A percentile compares a stretch with the other conserved stretches of the same genome.
phyloP scores from a whole-genome alignment of 2,113 vertebrate genomes.

The Tylochromis polylepis region DNA sequence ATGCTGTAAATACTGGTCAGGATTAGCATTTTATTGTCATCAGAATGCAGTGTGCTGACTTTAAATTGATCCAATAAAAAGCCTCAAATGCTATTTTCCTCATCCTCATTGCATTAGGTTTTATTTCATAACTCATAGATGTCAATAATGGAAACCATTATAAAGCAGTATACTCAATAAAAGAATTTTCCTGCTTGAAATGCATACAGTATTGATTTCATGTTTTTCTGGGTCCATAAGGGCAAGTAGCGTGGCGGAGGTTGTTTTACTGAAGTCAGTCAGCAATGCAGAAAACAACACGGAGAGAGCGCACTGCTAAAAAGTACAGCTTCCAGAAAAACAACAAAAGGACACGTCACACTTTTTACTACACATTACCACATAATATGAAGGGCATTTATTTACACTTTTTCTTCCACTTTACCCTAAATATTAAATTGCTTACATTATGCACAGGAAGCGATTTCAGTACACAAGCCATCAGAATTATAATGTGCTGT shows the following conservation, averaged over 20 bases:
- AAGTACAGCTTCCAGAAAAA: not conserved
- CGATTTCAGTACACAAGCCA: not conserved
- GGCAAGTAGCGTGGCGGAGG: slow-evolving; percentile 63
- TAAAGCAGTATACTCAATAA: slow-evolving; percentile 72
- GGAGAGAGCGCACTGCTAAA: not conserved
- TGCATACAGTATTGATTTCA: slow-evolving; percentile 74
- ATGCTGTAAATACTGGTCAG: not conserved
- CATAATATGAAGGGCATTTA: not conserved
- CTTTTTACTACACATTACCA: not conserved
- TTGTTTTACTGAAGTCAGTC: slow-evolving; percentile 61
- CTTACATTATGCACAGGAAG: not conserved
- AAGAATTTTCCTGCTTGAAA: slow-evolving; percentile 75
- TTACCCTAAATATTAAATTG: not conserved
- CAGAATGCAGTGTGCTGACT: slow-evolving; percentile 48
- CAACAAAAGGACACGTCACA: not conserved
- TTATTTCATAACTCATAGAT: slow-evolving; percentile 75
- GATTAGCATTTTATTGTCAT: slow-evolving; percentile 69
- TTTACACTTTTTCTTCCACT: not conserved
- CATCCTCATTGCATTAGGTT: slow-evolving; percentile 72
- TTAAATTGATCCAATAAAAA: slow-evolving; percentile 70
- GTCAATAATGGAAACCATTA: slow-evolving; percentile 75
- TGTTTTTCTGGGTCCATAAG: slow-evolving; percentile 67
- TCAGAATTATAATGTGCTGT: not conserved
- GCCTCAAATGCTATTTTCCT: slow-evolving; percentile 70
- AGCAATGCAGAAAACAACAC: slow-evolving; percentile 35